Base-by-base conservation (phyloP, 2,888 invertebrate species). In the Disparrhopalites patrizii region DNA sequence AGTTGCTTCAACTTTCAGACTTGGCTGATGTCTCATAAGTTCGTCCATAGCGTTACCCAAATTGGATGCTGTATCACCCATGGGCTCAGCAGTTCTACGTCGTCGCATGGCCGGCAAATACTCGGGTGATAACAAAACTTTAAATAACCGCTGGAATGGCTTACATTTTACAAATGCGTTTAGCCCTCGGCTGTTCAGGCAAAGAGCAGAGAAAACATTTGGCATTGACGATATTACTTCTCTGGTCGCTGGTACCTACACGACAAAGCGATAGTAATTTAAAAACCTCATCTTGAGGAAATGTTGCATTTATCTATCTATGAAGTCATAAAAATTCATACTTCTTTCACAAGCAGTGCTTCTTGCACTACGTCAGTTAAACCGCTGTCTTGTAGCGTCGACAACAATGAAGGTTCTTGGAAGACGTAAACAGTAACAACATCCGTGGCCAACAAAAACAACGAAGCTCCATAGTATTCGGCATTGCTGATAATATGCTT, bases 31-130 rank as follows among this genome's bases (percentile, higher is more conserved):
- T 54, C 93, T 82, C 87, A 93, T 91, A 10, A 93, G 78, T 77
- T 93, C 92, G 78, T 93, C 92, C 88, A 93, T 90, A 0, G 92
- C 89, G 79, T 88, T 89, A 15, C 92, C 92, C 36, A 93, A 81
- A 80, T 89, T 90, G 50, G 88, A 86, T 1, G 92, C 91, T 4
- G 91, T 91, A 77, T 90, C 90, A 3, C 87, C 87, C 74, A 87
- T 79, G 0, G 87, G 86, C 79, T 92, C 91, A 0, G 89, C 87
- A 73, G 87, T 88, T 20, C 92, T 83, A 36, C 91, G 83, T 66
- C 91, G 83, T 60, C 90, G 83, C 91, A 93, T 91, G 3, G 92
- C 91, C 1, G 89, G 87, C 63, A 93, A 80, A 79, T 93, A 93
- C 62, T 87, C 87, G 0, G 91, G 89, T 0, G 90, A 90, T 4